phyloP scores from a whole-genome alignment of 64 coral and sea anemone genomes.

The Montipora cactus region DNA sequence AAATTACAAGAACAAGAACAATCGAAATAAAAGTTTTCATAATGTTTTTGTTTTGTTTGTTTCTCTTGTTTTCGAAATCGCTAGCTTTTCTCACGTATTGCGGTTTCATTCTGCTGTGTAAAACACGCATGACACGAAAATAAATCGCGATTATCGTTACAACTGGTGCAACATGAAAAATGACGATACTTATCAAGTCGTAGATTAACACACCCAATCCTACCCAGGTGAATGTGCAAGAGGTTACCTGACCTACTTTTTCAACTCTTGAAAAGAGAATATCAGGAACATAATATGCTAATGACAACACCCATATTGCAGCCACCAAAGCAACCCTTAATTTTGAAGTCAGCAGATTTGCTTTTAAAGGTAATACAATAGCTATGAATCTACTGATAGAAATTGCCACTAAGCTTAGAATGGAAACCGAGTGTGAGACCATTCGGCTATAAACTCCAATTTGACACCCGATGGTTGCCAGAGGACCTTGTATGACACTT shows the following conservation, averaged over 20 bases:
- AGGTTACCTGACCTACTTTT: neutral
- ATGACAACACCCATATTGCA: neutral
- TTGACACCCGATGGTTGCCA: neutral
- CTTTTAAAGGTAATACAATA: slow-evolving; percentile 6
- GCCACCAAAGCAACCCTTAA: neutral
- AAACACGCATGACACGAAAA: neutral
- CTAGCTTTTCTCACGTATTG: neutral
- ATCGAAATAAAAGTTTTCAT: slow-evolving; percentile 24
- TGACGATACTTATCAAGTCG: neutral
- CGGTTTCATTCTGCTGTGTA: neutral
- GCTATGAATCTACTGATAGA: neutral
- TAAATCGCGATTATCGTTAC: neutral
- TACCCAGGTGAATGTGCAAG: neutral
- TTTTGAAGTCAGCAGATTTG: neutral
- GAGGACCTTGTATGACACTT: neutral
- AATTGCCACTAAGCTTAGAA: slow-evolving; percentile 13
- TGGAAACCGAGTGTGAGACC: neutral
- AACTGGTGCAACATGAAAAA: neutral
- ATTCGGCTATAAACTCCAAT: neutral
- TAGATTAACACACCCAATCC: neutral
- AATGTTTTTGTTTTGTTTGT: neutral
- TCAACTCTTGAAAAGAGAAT: neutral
- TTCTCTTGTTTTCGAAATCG: neutral
- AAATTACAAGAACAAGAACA: neutral
- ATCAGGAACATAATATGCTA: neutral